Base-by-base conservation (phyloP, 1,140 invertebrate genomes). In the Gyrodactylus salaris region DNA sequence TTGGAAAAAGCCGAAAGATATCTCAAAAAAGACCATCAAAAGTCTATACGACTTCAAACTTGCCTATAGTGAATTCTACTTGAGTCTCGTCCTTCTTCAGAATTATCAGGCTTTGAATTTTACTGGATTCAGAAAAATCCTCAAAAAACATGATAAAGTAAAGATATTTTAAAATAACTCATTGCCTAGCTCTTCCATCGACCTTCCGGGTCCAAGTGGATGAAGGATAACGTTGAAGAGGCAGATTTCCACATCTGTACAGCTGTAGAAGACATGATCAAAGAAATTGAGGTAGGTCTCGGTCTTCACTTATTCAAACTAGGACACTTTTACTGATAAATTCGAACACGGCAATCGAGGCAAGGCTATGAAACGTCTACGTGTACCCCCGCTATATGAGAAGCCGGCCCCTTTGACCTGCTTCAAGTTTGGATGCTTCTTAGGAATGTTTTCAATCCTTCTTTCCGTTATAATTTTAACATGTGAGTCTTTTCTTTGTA, bases 61-160 rank as follows among this genome's bases (percentile, higher is more conserved):
- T 75, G 95, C 93, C 0, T 99, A 96, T 80, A 94, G 90, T 78
- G 95, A 99, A 84, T 98, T 97, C 82, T 99, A 99, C 80, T 84
- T 99, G 0, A 94, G 89, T 77, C 78, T 99, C 25, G 94, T 99
- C 76, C 84, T 99, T 0, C 82, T 86, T 69, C 85, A 86, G 78
- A 86, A 86, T 77, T 86, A 85, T 77, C 85, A 86, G 76, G 95
- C 93, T 81, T 83, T 99, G 22, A 99, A 99, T 83, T 94, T 91
- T 77, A 98, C 94, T 20, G 95, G 95, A 0, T 99, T 99, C 83
- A 85, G 94, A 74, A 99, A 99, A 83, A 99, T 99, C 78, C 84
- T 98, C n/a, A 99, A 99, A 80, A 99, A 99, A 82, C 94, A 99
- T 81, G 95, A 99, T 81, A 99, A 99, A 85, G 88, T 96, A 76